Conservation (phyloP, 2,888 invertebrate genomes). For the Trachelus troglodyta region DNA sequence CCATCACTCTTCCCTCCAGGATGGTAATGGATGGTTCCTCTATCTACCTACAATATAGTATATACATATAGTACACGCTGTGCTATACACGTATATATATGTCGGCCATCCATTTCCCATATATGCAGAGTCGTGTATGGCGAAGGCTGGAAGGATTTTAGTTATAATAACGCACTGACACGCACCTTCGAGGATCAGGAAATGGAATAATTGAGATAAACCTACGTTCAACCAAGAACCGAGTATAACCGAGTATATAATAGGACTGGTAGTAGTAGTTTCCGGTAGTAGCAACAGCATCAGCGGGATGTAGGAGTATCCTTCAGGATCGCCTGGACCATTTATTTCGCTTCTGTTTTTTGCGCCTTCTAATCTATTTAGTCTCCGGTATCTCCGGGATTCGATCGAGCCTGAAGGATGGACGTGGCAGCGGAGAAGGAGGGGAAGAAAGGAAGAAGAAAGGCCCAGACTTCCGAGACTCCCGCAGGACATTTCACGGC, state of each 20-base stretch:
- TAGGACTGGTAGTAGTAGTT: too few relatives aligned
- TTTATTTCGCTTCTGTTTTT: conserved; percentile 14
- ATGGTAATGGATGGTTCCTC: not conserved
- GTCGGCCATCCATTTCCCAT: not conserved
- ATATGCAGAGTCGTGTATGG: not conserved
- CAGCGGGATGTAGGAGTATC: not conserved
- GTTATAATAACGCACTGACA: not conserved
- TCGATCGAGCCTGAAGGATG: conserved; percentile 4
- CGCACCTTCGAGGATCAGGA: not conserved
- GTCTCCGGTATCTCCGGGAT: conserved; percentile 15
- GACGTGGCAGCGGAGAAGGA: not conserved
- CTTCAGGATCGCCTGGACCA: conserved; percentile 10
- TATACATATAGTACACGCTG: not conserved
- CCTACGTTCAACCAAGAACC: not conserved
- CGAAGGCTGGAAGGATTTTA: not conserved
- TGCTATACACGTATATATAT: too few relatives aligned
- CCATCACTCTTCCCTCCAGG: not conserved
- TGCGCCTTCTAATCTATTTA: conserved; percentile 18
- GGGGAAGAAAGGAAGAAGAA: not conserved
- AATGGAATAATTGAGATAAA: conserved; percentile 7
- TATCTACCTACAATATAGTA: not conserved
- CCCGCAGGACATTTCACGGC: not conserved
- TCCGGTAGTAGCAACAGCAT: too few relatives aligned
- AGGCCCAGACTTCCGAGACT: not conserved
- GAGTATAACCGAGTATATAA: too few relatives aligned